phyloP scores from a whole-genome alignment of 2,888 invertebrate species.

The Clistopyga incitator region DNA sequence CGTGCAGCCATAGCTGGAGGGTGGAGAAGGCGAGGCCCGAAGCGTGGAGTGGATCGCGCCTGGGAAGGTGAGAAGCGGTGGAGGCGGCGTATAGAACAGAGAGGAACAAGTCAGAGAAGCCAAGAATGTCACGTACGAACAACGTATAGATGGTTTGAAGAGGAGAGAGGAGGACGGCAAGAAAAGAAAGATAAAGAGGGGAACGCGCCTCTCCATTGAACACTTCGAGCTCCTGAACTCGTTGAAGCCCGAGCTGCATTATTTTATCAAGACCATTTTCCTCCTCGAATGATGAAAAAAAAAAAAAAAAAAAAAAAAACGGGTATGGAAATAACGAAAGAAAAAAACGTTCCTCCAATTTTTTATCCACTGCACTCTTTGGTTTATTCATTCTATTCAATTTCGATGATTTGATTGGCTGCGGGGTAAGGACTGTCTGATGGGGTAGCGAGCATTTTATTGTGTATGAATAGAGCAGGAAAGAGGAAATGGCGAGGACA shows the following conservation, averaged over 20 bases:
- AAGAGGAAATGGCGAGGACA: slow-evolving; percentile 9
- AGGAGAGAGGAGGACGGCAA: neutral
- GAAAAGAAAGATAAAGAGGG: neutral
- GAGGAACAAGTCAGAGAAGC: slow-evolving; percentile 18
- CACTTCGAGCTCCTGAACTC: slow-evolving; percentile 1
- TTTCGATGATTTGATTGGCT: slow-evolving; percentile 21
- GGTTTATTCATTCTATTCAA: slow-evolving; percentile 7
- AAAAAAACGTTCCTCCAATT: neutral
- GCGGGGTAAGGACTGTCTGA: neutral
- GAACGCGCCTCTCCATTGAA: slow-evolving; percentile 13
- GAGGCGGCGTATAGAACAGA: neutral
- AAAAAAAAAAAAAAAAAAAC: neutral
- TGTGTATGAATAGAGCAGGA: slow-evolving; percentile 1
- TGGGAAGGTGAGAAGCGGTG: slow-evolving; percentile 16
- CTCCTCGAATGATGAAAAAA: neutral
- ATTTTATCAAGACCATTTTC: slow-evolving; percentile 10
- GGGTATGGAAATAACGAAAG: neutral
- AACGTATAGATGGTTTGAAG: neutral
- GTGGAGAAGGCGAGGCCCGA: neutral
- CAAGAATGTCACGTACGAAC: slow-evolving; percentile 51
- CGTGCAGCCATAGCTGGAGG: slow-evolving; percentile 30
- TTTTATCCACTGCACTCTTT: neutral
- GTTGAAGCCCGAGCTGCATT: neutral
- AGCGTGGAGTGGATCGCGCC: neutral
- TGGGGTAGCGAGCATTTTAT: neutral